Conservation (phyloP, 2,888 invertebrate genomes). For the Dendrolimus houi region DNA sequence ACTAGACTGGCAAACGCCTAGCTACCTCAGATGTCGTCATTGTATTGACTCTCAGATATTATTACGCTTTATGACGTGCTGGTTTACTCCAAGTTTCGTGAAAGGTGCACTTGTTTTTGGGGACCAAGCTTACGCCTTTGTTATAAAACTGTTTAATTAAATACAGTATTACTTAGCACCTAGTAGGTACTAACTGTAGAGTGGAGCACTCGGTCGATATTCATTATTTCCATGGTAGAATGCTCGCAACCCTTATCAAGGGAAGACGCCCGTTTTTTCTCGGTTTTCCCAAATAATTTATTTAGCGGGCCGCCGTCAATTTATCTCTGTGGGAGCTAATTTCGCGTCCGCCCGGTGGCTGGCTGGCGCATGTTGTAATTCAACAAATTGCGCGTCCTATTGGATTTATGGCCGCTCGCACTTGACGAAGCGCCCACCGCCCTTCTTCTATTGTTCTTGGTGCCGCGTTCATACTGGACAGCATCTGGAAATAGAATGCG, state of each 20-base stretch:
- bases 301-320: conserved; percentile 73
- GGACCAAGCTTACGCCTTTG: too few species aligned
- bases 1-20: too few species aligned
- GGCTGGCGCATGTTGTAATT: conserved; percentile 75
- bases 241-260: conserved; percentile 71
- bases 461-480: conserved; percentile 46
- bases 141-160: too few species aligned
- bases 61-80: too few species aligned
- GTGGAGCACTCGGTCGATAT: conserved; percentile 44
- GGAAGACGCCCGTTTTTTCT: conserved; percentile 73
- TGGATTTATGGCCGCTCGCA: conserved; percentile 66
- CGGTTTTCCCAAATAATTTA: conserved; percentile 77
- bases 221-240: conserved; percentile 61
- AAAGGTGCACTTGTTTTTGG: too few species aligned
- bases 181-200: not conserved
- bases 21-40: too few species aligned
- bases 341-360: conserved; percentile 73
- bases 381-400: conserved; percentile 75
- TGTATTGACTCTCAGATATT: too few species aligned
- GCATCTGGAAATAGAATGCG: conserved; percentile 28
- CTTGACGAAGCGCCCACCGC: conserved; percentile 65
- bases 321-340: conserved; percentile 75
- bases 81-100: too few species aligned
- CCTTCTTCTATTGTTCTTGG: conserved; percentile 67
- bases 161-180: too few species aligned